Conservation (phyloP, 2,888 invertebrate genomes). For the Iphiclides podalirius region DNA sequence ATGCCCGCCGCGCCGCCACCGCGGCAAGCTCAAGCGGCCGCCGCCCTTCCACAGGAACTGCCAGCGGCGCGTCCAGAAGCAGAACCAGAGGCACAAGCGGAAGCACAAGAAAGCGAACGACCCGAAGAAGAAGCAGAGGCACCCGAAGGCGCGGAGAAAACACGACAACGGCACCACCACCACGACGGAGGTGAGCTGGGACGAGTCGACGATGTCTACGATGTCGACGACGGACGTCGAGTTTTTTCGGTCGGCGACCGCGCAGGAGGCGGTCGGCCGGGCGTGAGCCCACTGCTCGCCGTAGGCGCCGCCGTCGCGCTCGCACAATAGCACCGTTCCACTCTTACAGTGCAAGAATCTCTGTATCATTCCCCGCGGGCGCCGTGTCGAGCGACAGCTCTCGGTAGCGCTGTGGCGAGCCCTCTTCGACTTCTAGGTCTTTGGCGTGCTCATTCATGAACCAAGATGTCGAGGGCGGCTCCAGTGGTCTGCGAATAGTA, state of each 20-base stretch:
- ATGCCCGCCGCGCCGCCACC: conserved; percentile 64
- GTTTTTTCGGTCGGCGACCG: conserved; percentile 80
- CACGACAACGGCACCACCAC: conserved; percentile 70
- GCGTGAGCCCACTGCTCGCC: conserved; percentile 71
- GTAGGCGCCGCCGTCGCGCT: conserved; percentile 76
- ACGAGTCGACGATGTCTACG: conserved; percentile 75
- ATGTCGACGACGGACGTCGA: conserved; percentile 75
- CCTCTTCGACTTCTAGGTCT: no score
- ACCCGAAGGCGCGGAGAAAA: conserved; percentile 78
- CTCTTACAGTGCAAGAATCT: conserved; percentile 64
- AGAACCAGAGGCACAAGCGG: conserved; percentile 64
- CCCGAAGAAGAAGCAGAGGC: conserved; percentile 74
- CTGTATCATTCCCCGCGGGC: conserved; percentile 41
- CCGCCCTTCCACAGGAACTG: conserved; percentile 69
- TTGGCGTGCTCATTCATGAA: no score
- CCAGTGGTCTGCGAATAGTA: background rate
- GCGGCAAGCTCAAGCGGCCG: conserved; percentile 66
- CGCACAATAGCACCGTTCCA: conserved; percentile 75
- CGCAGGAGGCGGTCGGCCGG: conserved; percentile 77
- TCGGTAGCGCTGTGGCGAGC: conserved; percentile 37
- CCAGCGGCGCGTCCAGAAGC: conserved; percentile 70
- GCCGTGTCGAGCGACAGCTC: conserved; percentile 28
- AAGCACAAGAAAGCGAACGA: conserved; percentile 75
- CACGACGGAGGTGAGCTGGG: conserved; percentile 70
- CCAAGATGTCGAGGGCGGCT: background rate